Evolutionary conservation across 2,888 invertebrate species (phyloP).

Genomic region (Harpagoxenus sublaevis): DNA sequence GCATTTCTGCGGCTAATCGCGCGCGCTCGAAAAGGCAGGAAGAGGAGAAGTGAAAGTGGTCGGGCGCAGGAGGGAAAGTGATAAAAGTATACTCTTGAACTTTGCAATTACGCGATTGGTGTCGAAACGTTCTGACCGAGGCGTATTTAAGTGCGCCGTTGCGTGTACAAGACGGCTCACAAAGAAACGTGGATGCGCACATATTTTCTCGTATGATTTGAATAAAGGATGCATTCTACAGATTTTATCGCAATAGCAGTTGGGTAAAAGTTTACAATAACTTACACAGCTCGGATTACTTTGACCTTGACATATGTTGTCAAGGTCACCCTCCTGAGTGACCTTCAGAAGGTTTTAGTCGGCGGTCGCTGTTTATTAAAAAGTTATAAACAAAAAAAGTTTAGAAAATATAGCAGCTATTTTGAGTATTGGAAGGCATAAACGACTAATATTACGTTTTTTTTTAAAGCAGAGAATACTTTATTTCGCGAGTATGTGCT

Average conservation of each 20-base stretch:
- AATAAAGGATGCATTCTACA: background rate
- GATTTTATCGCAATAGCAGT: background rate
- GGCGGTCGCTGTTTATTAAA: no score
- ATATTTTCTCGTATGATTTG: background rate
- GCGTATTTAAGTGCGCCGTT: constrained; percentile 14
- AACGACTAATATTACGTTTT: no score
- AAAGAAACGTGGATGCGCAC: background rate
- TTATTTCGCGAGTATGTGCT: no score
- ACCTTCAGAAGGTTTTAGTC: no score
- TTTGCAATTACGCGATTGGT: constrained; percentile 38
- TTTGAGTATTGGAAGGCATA: no score
- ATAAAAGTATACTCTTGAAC: constrained; percentile 57
- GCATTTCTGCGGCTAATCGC: constrained; percentile 56
- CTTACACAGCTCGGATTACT: no score
- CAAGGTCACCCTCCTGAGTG: no score
- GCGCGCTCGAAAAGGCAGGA: constrained; percentile 33
- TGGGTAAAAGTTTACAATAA: no score
- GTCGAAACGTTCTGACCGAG: constrained; percentile 33
- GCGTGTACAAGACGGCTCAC: background rate
- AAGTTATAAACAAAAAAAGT: no score
- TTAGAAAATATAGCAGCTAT: no score
- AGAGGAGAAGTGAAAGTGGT: constrained; percentile 61
- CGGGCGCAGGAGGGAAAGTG: constrained; percentile 50
- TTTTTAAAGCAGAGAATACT: no score
- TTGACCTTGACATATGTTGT: no score